Evolutionary conservation across 2,797 vertebrate genomes (phyloP), one percentile per base, ranked within the genome.

Genomic region (Micromesistius poutassou): DNA sequence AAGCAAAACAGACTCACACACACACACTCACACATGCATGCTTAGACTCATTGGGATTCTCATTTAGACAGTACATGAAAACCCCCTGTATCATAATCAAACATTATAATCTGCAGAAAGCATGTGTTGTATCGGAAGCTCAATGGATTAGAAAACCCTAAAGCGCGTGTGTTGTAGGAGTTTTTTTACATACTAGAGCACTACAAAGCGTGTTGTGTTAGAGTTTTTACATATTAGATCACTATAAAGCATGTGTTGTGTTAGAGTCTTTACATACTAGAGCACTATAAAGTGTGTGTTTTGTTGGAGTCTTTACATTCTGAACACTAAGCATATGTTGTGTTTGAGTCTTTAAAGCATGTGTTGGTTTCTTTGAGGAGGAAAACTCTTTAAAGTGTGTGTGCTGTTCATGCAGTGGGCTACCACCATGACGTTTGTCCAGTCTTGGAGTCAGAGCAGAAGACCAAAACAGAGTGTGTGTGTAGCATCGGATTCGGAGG

Each of bases 21-120:
- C 38, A 42, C 80, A 77, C 74, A 28, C 62, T 74, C 8, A 75
- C 42, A 74, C 72, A 80, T 74, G 82, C 75, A 81, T 73, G 76
- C 13, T 38, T 38, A 6, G 31, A 74, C 50, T 33, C 30, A 40
- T 55, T 55, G 46, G 19, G 46, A 55, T 55, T 22, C 46, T 22
- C 46, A 55, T 5, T 42, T 12, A n/a, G n/a, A 16, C 16, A 38
- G 36, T 40, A 46, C 42, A 50, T 22, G 46, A 50, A 50, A 7
- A 50, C 19, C 46, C 46, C 6, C 46, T 25, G 55, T 62, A n/a
- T 5, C 22, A 12, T 12, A 7, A 68, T 12, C 8, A 68, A 28
- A 68, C 62, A 28, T 68, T 28, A 68, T n/a, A 68, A 28, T 68
- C 62, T 68, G 62, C n/a, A 12, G 4, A 68, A 68, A 28, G 62